A percentile compares a stretch with the other conserved stretches of the same genome.
Conservation (phyloP, 2,113 vertebrate species). For the Scartelaos histophorus region DNA sequence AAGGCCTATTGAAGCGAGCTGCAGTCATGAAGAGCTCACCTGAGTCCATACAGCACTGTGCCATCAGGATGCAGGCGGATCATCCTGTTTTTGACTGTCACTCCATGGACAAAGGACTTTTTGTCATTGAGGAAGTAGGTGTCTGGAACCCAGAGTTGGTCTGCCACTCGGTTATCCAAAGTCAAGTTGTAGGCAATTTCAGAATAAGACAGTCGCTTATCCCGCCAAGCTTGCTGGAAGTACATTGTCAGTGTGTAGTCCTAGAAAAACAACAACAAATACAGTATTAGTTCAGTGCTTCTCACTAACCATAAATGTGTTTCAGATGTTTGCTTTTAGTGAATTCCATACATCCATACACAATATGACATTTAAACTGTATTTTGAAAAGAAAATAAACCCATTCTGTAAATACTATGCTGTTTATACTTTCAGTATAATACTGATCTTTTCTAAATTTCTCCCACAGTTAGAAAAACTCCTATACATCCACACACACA, state of each 20-base stretch:
- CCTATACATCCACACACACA: too few species aligned
- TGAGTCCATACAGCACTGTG: conserved; percentile 95
- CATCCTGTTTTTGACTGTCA: conserved; percentile 99
- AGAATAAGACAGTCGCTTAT: conserved; percentile 96
- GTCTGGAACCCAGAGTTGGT: conserved; percentile 98
- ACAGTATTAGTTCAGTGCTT: not conserved
- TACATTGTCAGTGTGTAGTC: conserved; percentile 99
- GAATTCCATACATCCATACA: conserved; percentile 53
- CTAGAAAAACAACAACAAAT: conserved; percentile 70
- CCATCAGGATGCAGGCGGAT: conserved; percentile 97
- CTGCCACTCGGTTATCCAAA: conserved; percentile 97
- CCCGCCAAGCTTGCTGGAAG: conserved; percentile 97
- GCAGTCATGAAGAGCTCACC: conserved; percentile 75
- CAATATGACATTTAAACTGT: not conserved
- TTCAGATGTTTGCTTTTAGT: too few species aligned
- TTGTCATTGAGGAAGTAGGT: conserved; percentile 99
- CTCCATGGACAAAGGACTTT: conserved; percentile 98
- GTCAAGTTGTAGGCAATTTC: conserved; percentile 98
- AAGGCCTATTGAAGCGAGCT: not conserved
- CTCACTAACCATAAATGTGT: not conserved
- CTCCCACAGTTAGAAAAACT: too few species aligned
- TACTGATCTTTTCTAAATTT: too few species aligned
- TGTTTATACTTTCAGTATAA: too few species aligned
- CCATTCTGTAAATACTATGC: too few species aligned
- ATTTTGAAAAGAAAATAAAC: too few species aligned